Evolutionary conservation across 2,797 vertebrate species (phyloP).

Genomic region (Bryconaethiops microstoma): DNA sequence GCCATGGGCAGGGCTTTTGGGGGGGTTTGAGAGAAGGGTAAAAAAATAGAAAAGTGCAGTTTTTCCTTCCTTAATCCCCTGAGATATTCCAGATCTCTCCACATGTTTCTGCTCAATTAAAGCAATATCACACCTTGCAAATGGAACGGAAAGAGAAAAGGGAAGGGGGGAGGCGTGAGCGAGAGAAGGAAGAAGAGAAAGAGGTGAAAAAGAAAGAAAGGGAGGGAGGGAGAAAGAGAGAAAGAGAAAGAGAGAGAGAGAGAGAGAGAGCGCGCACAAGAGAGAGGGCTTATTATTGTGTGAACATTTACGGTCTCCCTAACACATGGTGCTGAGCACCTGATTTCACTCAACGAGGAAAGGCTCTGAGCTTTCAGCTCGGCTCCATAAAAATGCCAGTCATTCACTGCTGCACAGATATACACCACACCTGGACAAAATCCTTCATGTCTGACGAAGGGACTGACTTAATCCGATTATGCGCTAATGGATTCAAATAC

Average conservation of each 20-base stretch:
- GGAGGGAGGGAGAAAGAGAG: constrained; percentile 6
- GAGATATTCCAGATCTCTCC: constrained; percentile 99
- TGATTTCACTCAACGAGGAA: constrained; percentile 66
- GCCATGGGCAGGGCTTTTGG: neutral
- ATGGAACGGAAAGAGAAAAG: constrained; percentile 77
- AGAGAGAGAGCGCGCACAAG: constrained; percentile 46
- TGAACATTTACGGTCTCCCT: constrained; percentile 52
- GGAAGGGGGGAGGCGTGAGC: constrained; percentile 61
- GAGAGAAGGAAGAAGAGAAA: constrained; percentile 47
- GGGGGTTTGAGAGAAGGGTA: neutral
- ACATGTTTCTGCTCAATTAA: constrained; percentile 99
- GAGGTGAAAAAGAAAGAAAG: constrained; percentile 55
- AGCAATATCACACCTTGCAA: constrained; percentile 98
- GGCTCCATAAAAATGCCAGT: constrained; percentile 59
- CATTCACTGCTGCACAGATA: constrained; percentile 45
- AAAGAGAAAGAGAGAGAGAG: constrained; percentile 8
- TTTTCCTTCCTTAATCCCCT: constrained; percentile 91
- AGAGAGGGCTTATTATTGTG: constrained; percentile 35
- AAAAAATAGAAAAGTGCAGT: constrained; percentile 80
- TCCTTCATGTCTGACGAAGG: constrained; percentile 21
- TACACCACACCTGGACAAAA: constrained; percentile 51
- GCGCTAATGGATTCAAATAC: constrained; percentile 14
- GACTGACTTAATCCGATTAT: constrained; percentile 49
- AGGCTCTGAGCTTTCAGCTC: constrained; percentile 60
- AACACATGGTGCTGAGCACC: constrained; percentile 63